phyloP scores from a whole-genome alignment of 1,140 invertebrate species.

The Gryon sp. region DNA sequence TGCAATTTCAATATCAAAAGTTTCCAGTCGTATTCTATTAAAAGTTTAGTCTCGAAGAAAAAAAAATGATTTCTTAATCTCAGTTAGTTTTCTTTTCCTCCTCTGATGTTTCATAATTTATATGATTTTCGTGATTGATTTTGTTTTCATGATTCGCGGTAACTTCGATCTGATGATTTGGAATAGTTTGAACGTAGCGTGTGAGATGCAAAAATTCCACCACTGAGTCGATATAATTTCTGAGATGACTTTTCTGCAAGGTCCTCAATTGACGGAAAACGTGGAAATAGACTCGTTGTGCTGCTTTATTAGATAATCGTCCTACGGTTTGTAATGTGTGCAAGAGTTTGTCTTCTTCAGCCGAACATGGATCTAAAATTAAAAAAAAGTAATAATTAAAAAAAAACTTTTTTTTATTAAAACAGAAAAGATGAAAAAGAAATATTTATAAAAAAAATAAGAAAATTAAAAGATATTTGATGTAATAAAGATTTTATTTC shows the following conservation, averaged over 20 bases:
- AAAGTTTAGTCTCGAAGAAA: too few relatives aligned
- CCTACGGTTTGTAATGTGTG: slow-evolving; percentile 86
- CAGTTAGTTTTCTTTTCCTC: slow-evolving; percentile 6
- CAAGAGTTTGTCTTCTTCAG: slow-evolving; percentile 82
- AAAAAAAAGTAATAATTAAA: slow-evolving; percentile 6
- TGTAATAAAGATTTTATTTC: too few relatives aligned
- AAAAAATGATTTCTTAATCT: too few relatives aligned
- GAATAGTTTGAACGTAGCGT: slow-evolving; percentile 78
- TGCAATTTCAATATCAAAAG: too few relatives aligned
- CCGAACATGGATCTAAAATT: slow-evolving; percentile 35
- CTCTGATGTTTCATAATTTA: neutral
- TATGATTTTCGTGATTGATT: too few relatives aligned
- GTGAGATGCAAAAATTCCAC: slow-evolving; percentile 83
- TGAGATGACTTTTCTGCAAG: slow-evolving; percentile 81
- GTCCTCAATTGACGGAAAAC: slow-evolving; percentile 82
- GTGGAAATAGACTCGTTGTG: slow-evolving; percentile 83
- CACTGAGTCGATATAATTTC: slow-evolving; percentile 82
- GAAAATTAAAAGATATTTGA: too few relatives aligned
- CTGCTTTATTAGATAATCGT: slow-evolving; percentile 84
- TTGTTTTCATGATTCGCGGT: neutral
- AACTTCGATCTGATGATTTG: slow-evolving; percentile 68
- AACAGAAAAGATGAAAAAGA: too few relatives aligned
- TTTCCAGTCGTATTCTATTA: too few relatives aligned
- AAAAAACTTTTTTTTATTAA: too few relatives aligned
- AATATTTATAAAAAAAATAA: too few relatives aligned